Conservation (phyloP, 2,888 invertebrate species). For the Caenorhabditis sulstoni region DNA sequence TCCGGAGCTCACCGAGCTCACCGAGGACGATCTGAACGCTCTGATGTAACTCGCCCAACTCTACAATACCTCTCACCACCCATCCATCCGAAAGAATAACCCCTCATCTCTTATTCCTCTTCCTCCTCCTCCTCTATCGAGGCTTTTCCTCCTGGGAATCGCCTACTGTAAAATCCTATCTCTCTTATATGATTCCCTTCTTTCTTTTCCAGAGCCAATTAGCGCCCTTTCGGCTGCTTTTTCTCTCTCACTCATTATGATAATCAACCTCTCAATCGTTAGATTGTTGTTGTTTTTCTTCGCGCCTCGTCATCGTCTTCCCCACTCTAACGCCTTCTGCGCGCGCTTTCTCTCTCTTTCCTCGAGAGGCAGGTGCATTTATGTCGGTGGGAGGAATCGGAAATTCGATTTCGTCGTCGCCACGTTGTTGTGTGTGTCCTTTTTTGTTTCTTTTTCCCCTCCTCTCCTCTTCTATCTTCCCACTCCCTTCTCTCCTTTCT, state of each 20-base stretch:
- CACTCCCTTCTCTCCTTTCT: slow-evolving; percentile 34
- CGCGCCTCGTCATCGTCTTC: too few species aligned
- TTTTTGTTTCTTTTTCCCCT: slow-evolving; percentile 14
- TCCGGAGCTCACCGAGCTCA: slow-evolving; percentile 71
- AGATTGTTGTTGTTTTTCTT: slow-evolving; percentile 55
- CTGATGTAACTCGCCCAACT: slow-evolving; percentile 31
- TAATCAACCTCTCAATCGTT: slow-evolving; percentile 31
- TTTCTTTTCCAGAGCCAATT: slow-evolving; percentile 1
- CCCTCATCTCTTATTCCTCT: not conserved
- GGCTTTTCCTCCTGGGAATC: too few species aligned
- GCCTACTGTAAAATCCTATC: slow-evolving; percentile 14
- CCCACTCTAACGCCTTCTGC: slow-evolving; percentile 1
- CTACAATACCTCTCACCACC: slow-evolving; percentile 19
- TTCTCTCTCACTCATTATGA: not conserved
- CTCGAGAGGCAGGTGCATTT: too few species aligned
- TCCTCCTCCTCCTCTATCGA: not conserved
- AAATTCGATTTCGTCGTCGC: too few species aligned
- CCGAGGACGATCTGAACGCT: slow-evolving; percentile 56
- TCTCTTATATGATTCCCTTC: not conserved
- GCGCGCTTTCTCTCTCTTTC: not conserved
- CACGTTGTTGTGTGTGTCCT: slow-evolving; percentile 49
- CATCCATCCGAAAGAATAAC: slow-evolving; percentile 34
- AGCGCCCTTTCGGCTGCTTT: not conserved
- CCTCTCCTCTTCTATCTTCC: slow-evolving; percentile 27
- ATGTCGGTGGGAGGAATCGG: too few species aligned